Percentiles rank a stretch among this genome's conserved stretches.
These are phyloP conservation scores for Musca domestica DNA, from an alignment of 1,140 invertebrate genomes.

Conservation along the genomic window DNA sequence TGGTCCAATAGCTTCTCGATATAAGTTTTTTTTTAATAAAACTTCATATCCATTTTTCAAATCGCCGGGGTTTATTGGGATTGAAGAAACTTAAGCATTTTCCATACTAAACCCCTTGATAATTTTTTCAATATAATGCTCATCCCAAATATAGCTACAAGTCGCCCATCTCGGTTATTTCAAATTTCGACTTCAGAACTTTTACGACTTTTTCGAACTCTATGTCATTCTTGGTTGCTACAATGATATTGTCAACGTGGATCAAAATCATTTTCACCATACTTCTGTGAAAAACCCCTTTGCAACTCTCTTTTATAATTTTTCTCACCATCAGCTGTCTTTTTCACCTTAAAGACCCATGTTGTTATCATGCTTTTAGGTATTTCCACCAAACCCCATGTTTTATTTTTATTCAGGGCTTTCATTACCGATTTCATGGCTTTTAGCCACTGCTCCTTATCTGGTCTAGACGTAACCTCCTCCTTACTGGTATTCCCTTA, in stretches of 20 bases:
- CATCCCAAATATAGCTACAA: not conserved
- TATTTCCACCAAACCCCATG: conserved; percentile 33
- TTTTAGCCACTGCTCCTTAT: conserved; percentile 28
- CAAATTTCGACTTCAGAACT: not conserved
- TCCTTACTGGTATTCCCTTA: conserved; percentile 15
- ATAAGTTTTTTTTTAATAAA: too few relatives aligned
- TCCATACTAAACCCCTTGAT: not conserved
- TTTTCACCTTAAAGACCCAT: conserved; percentile 37
- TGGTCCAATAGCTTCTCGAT: too few relatives aligned
- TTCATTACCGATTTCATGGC: conserved; percentile 39
- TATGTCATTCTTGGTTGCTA: not conserved
- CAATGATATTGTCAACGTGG: not conserved
- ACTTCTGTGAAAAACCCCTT: conserved; percentile 26
- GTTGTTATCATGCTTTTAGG: conserved; percentile 30
- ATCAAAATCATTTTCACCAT: conserved; percentile 34
- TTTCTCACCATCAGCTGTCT: conserved; percentile 25
- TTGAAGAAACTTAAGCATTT: not conserved
- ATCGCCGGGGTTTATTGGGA: conserved; percentile 4
- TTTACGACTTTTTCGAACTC: not conserved
- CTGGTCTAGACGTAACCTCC: conserved; percentile 11
- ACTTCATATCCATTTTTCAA: too few relatives aligned
- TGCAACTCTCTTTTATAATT: conserved; percentile 37
- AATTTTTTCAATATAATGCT: conserved; percentile 5
- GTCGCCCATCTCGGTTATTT: not conserved
- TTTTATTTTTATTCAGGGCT: conserved; percentile 35